Evolutionary conservation across 2,113 vertebrate genomes (phyloP).

Genomic region (Phyllopteryx taeniolatus): DNA sequence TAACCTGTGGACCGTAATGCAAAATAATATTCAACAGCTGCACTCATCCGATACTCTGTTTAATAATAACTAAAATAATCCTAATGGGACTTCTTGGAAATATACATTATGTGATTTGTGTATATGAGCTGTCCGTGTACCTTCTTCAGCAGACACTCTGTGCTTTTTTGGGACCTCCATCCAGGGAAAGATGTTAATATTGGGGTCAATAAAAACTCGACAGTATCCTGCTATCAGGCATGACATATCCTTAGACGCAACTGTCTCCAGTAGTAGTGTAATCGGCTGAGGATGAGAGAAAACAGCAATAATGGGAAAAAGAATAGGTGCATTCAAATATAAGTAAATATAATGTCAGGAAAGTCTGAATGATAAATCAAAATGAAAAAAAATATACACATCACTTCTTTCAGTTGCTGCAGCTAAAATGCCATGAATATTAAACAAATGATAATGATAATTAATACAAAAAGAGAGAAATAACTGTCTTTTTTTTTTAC

Average conservation of each 20-base stretch:
- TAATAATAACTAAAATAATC: not conserved
- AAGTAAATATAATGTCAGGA: not conserved
- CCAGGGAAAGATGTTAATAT: conserved; percentile 82
- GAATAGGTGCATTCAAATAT: not conserved
- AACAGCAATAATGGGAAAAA: conserved; percentile 17
- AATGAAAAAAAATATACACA: not conserved
- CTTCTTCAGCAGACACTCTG: conserved; percentile 89
- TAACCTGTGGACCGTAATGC: conserved; percentile 77
- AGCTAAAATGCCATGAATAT: not conserved
- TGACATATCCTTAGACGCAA: conserved; percentile 88
- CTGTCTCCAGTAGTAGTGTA: conserved; percentile 86
- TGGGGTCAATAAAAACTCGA: conserved; percentile 81
- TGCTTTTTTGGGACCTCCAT: conserved; percentile 73
- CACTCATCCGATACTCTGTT: not conserved
- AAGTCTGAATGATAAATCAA: not conserved
- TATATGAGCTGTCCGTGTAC: conserved; percentile 58
- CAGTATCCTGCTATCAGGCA: conserved; percentile 91
- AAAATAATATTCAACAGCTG: not conserved
- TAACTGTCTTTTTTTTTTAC: not conserved
- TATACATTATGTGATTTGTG: not conserved
- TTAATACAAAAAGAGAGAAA: not conserved
- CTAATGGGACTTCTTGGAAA: not conserved
- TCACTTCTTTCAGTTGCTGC: not conserved
- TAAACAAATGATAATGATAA: not conserved
- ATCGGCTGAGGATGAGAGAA: conserved; percentile 75